Evolutionary conservation across 2,113 vertebrate species (phyloP).

Genomic region (Gymnorhina tibicen): DNA sequence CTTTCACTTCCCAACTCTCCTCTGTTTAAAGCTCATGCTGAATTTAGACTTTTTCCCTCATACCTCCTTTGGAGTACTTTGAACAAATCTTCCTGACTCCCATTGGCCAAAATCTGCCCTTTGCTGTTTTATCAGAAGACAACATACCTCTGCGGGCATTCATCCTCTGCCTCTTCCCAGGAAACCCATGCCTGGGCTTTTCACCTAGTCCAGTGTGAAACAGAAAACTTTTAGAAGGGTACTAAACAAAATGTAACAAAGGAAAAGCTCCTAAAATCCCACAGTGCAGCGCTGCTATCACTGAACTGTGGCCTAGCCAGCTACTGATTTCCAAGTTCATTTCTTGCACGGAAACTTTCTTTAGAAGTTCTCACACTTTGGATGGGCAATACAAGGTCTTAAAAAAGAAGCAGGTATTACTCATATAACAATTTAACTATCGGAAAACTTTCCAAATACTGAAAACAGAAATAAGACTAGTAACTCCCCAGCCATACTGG

Average conservation of each 20-base stretch:
- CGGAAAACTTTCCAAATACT: background rate
- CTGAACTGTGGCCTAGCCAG: background rate
- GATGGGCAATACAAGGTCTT: background rate
- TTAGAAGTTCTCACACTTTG: background rate
- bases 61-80: background rate
- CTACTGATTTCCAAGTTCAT: background rate
- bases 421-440: background rate
- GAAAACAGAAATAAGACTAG: background rate
- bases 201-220: background rate
- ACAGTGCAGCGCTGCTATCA: background rate
- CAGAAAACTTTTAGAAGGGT: background rate
- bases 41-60: background rate
- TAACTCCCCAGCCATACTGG: background rate
- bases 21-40: background rate
- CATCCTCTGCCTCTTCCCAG: background rate
- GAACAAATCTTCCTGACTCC: background rate
- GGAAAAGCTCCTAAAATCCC: background rate
- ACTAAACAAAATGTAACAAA: background rate
- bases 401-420: background rate
- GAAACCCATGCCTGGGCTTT: background rate
- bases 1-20: background rate
- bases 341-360: background rate
- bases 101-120: background rate
- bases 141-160: background rate
- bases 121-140: background rate